Evolutionary conservation across 2,113 vertebrate genomes (phyloP).

Genomic region (Chaenocephalus aceratus): DNA sequence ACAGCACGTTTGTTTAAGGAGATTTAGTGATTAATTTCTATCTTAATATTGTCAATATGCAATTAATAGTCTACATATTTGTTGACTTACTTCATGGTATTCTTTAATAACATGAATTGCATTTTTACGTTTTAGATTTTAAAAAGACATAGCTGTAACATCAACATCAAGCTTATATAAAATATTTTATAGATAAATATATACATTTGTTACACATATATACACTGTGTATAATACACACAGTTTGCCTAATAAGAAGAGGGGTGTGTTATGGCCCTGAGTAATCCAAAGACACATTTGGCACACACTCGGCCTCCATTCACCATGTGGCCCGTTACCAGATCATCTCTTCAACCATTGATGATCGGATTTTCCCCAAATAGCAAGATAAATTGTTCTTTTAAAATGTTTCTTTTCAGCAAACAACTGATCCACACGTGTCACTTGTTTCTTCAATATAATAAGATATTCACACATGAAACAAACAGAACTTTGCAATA

Average conservation of each 20-base stretch:
- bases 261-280: neutral
- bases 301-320: conserved; percentile 12
- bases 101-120: neutral
- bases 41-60: neutral
- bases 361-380: neutral
- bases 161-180: neutral
- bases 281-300: neutral
- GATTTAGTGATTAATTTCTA: neutral
- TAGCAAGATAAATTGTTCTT: neutral
- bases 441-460: neutral
- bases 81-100: neutral
- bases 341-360: neutral
- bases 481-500: neutral
- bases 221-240: neutral
- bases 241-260: neutral
- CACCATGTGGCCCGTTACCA: neutral
- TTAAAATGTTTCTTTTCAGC: neutral
- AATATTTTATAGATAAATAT: neutral
- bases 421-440: neutral
- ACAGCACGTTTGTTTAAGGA: neutral
- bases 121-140: neutral
- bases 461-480: neutral
- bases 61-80: neutral
- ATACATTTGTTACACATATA: too few species aligned
- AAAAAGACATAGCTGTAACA: neutral